These are phyloP conservation scores for Cecropterus lyciades DNA, from an alignment of 1,140 invertebrate species.

Conservation along the genomic window DNA sequence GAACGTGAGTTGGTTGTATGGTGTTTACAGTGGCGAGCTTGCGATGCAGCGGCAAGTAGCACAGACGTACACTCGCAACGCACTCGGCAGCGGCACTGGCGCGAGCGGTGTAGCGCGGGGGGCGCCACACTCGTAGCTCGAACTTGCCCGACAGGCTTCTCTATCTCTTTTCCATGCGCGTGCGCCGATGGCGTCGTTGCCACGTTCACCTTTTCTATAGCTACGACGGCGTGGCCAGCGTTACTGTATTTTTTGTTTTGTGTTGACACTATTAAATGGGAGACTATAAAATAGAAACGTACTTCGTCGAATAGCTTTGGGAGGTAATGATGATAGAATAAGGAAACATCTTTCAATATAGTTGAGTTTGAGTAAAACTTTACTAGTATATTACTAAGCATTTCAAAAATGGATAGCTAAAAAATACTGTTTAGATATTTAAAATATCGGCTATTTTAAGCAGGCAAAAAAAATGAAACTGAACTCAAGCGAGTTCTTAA, in stretches of 20 bases:
- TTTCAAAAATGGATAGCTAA: too few species aligned
- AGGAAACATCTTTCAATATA: conserved; percentile 26
- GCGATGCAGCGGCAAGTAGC: conserved; percentile 41
- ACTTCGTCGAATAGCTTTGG: conserved; percentile 55
- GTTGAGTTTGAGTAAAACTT: conserved; percentile 1
- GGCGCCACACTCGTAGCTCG: conserved; percentile 48
- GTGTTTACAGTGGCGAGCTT: conserved; percentile 60
- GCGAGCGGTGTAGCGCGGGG: conserved; percentile 43
- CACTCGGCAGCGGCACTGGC: conserved; percentile 67
- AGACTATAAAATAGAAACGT: conserved; percentile 76
- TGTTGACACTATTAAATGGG: conserved; percentile 76
- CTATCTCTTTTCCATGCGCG: conserved; percentile 73
- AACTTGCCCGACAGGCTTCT: conserved; percentile 70
- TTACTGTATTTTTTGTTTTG: conserved; percentile 78
- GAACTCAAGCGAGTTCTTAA: too few species aligned
- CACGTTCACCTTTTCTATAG: conserved; percentile 57
- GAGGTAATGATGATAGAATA: conserved; percentile 49
- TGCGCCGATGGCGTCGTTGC: conserved; percentile 74
- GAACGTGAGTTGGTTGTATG: conserved; percentile 48
- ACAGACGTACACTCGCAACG: conserved; percentile 53
- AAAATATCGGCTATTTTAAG: too few species aligned
- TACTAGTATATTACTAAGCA: not conserved
- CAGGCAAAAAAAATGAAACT: too few species aligned
- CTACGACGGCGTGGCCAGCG: conserved; percentile 64
- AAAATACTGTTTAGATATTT: too few species aligned